Evolutionary conservation across 2,888 invertebrate genomes (phyloP), one percentile per base, ranked within the genome.

Genomic region (Apodemia duryi): DNA sequence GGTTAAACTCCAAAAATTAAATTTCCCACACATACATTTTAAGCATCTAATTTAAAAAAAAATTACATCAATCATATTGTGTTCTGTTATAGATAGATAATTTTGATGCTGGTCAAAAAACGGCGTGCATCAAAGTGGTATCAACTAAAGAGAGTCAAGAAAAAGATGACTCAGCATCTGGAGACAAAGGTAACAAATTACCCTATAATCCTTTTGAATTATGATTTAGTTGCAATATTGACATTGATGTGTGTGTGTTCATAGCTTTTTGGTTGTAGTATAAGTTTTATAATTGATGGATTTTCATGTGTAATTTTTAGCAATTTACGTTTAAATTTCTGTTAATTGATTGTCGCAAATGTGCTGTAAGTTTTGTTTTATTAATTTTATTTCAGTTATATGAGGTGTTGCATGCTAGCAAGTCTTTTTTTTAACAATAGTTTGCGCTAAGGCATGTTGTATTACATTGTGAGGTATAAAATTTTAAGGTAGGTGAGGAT

Each of bases 191-290:
- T 77, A 67, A 69, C 57, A 62, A 60, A 7, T 35, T 67, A 38
- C 1, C 21, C 1, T n/a, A 0, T 67, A 51, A 11, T 69, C 46
- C 62, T 66, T 69, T 65, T 64, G 63, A 51, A 21, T 38, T 28
- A 61, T 29, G 38, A 63, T 70, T 51, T 66, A 61, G 65, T 63
- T 64, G 49, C 38, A 32, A 29, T 43, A 52, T 21, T 54, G 41
- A 61, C 32, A 32, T n/a, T 43, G 6, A 65, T 51, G 68, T 80
- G 81, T 77, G 85, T 87, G 85, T 88, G 89, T 89, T 89, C 88
- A 89, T 88, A 88, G 89, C 89, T 88, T 83, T 75, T 70, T 65
- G 66, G 62, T 72, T 68, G 67, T 66, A 69, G 70, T 68, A 62
- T 70, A 68, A 4, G 43, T 65, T 57, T 38, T 62, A 62, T 63